Base-by-base conservation (phyloP, 2,113 vertebrate genomes). In the Phodopus roborovskii region DNA sequence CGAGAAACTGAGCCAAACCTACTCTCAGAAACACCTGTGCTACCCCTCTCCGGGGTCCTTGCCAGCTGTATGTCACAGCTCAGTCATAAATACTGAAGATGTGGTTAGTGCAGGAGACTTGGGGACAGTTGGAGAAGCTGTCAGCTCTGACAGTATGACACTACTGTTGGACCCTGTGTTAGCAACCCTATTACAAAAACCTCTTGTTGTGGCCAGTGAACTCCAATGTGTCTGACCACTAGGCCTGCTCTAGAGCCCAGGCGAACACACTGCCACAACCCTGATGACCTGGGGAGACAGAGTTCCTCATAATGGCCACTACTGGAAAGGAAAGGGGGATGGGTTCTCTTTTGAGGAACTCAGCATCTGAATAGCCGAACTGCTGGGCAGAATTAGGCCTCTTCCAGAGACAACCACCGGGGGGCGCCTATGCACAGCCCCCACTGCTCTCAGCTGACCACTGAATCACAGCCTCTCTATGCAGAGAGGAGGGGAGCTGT, bases 381-480 rank as follows among this genome's bases (percentile, higher is more conserved):
- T 56, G 53, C 53, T 56, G 22, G 62, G 81, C 62, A 20, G 79
- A 74, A 84, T 56, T 62, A 9, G 45, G 84, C 48, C 60, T 94
- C 50, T 90, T 88, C 83, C 81, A 60, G 75, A 96, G 24, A 3
- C 16, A 60, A 56, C 96, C 97, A 92, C 95, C 50, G 96, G 97
- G 97, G 97, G 96, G 93, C 24, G 78, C 78, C 39, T 24, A 50
- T 48, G 68, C 0, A 9, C 45, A 88, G 79, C n/a, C n/a, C 62
- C 73, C 0, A 1, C 78, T 12, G 64, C 68, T 71, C 26, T 1
- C 1, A 11, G 0, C 2, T 1, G 39, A 26, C 68, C 39, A 33
- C 26, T 45, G 82, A 60, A 48, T 66, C 60, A 7, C 1, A 3
- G 9, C 30, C 39, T 64, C 50, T 16, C 20, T 12, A 7, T 1